Evolutionary conservation across 2,113 vertebrate species (phyloP).

Genomic region (Atractosteus spatula): DNA sequence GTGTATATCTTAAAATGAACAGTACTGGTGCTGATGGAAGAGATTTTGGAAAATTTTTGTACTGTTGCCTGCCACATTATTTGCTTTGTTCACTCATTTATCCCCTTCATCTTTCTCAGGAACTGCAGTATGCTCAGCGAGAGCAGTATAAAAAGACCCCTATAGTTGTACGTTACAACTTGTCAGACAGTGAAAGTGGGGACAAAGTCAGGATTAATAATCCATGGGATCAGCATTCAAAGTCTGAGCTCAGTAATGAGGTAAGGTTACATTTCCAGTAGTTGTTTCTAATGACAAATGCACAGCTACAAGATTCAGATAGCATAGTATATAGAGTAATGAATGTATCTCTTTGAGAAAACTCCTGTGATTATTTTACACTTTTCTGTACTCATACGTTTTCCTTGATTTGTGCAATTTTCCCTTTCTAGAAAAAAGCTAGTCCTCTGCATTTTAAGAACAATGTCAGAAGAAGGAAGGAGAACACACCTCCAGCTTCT

Average conservation of each 20-base stretch:
- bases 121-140: slow-evolving; percentile 55
- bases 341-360: no score
- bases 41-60: no score
- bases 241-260: slow-evolving; percentile 13
- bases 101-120: slow-evolving; percentile 41
- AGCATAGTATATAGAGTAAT: not conserved
- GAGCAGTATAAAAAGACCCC: slow-evolving; percentile 31
- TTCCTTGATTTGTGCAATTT: not conserved
- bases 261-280: slow-evolving; percentile 16
- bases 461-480: slow-evolving; percentile 39
- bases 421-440: no score
- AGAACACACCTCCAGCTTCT: slow-evolving; percentile 34
- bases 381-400: not conserved
- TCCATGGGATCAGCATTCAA: slow-evolving; percentile 23
- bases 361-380: not conserved
- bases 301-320: not conserved
- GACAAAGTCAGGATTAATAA: slow-evolving; percentile 19
- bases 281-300: not conserved
- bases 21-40: no score
- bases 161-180: slow-evolving; percentile 12
- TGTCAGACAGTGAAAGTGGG: slow-evolving; percentile 24
- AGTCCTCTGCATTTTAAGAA: slow-evolving; percentile 21
- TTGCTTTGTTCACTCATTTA: no score
- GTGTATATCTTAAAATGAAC: no score
- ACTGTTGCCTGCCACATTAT: no score